A percentile compares a stretch with the other conserved stretches of the same genome.
These are phyloP conservation scores for Tarsius wallacei DNA, from an alignment of 2,797 vertebrate genomes.

Conservation along the genomic window DNA sequence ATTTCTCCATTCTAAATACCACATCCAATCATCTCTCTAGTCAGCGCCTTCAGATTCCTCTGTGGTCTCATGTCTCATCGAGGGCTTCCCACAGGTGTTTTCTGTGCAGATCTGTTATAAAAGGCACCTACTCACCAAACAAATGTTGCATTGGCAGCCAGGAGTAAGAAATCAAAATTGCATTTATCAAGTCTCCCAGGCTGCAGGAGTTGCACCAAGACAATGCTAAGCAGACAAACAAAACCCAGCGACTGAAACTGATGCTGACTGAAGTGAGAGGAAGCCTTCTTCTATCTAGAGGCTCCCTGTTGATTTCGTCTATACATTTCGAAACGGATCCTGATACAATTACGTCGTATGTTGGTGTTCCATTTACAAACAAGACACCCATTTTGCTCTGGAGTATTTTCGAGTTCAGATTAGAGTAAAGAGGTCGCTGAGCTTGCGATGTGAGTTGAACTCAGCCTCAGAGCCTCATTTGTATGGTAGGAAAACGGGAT, in stretches of 20 bases:
- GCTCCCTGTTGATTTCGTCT: background rate
- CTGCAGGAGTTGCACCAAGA: too few species aligned
- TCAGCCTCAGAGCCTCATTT: background rate
- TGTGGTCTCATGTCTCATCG: background rate
- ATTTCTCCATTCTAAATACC: background rate
- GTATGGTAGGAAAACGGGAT: background rate
- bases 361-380: background rate
- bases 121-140: background rate
- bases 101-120: background rate
- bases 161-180: background rate
- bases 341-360: background rate
- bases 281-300: background rate
- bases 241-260: fast-evolving
- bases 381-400: background rate
- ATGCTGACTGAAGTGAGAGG: background rate
- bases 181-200: background rate
- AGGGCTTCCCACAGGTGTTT: too few species aligned
- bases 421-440: conserved; percentile 29
- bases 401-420: conserved; percentile 46
- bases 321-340: background rate
- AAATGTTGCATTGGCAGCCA: too few species aligned
- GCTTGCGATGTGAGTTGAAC: conserved; percentile 6
- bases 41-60: fast-evolving
- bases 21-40: background rate
- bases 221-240: background rate